These are phyloP conservation scores for Macaria notata DNA, from an alignment of 2,888 invertebrate genomes.

Conservation along the genomic window DNA sequence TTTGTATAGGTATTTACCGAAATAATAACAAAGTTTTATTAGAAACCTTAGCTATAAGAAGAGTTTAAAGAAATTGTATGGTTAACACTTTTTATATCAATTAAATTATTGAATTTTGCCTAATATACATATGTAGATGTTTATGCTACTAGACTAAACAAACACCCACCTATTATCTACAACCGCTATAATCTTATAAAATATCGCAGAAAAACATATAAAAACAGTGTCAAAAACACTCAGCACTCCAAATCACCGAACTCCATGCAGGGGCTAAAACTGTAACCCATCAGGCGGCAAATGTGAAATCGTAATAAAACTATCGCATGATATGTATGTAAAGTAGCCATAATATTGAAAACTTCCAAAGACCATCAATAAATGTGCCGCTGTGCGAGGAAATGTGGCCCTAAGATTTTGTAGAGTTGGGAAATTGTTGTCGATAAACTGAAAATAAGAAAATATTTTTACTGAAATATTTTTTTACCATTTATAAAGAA, in stretches of 20 bases:
- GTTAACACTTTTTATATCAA: too few species aligned
- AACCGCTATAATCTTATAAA: too few species aligned
- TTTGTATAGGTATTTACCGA: too few species aligned
- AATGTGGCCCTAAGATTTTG: slow-evolving; percentile 37
- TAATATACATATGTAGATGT: too few species aligned
- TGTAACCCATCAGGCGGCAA: slow-evolving; percentile 77
- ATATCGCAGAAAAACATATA: slow-evolving; percentile 1
- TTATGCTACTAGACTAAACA: too few species aligned
- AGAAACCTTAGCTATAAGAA: too few species aligned
- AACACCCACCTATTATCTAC: too few species aligned
- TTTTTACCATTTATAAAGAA: too few species aligned
- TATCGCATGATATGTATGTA: slow-evolving; percentile 73
- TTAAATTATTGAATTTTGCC: too few species aligned
- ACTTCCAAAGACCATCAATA: slow-evolving; percentile 82
- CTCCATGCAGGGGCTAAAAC: slow-evolving; percentile 50
- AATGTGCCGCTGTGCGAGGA: slow-evolving; percentile 74
- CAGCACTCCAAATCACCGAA: slow-evolving; percentile 41
- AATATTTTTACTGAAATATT: too few species aligned
- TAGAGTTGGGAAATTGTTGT: slow-evolving; percentile 22
- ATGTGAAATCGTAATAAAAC: slow-evolving; percentile 82
- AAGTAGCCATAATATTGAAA: slow-evolving; percentile 82
- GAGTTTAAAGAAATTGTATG: too few species aligned
- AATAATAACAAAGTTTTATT: too few species aligned
- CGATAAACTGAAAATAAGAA: background rate
- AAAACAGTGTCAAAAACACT: slow-evolving; percentile 28